These are phyloP conservation scores for Drosophila recens DNA, from an alignment of 2,888 invertebrate genomes.

Conservation along the genomic window DNA sequence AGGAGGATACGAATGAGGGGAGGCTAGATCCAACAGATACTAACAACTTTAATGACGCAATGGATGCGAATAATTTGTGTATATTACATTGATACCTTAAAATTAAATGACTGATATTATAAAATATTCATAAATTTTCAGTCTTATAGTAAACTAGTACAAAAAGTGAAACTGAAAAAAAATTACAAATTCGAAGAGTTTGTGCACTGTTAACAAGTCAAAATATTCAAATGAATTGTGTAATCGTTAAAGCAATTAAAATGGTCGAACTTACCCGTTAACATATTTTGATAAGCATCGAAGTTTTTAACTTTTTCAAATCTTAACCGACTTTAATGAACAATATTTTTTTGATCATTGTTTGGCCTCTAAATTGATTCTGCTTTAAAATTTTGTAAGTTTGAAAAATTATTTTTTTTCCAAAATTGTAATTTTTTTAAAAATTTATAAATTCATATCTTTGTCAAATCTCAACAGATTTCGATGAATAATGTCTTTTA, in stretches of 20 bases:
- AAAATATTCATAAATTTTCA: neutral
- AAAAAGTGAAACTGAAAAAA: neutral
- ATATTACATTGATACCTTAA: neutral
- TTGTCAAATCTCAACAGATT: too few relatives aligned
- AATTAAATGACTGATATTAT: neutral
- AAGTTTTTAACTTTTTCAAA: neutral
- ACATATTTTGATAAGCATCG: neutral
- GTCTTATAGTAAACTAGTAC: too few relatives aligned
- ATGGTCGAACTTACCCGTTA: neutral
- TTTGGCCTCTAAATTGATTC: neutral
- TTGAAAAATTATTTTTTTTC: neutral
- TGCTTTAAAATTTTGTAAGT: neutral
- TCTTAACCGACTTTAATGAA: neutral
- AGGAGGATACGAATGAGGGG: neutral
- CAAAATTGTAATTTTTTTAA: too few relatives aligned
- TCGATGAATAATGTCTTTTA: too few relatives aligned
- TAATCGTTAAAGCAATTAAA: neutral
- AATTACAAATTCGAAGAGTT: neutral
- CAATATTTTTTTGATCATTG: neutral
- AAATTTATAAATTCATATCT: neutral
- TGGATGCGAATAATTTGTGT: neutral
- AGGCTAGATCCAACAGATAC: neutral
- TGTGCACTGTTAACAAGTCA: neutral
- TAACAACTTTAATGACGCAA: neutral
- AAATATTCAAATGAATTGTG: neutral